Conservation (phyloP, 2,797 vertebrate species). For the Hydrolagus colliei region DNA sequence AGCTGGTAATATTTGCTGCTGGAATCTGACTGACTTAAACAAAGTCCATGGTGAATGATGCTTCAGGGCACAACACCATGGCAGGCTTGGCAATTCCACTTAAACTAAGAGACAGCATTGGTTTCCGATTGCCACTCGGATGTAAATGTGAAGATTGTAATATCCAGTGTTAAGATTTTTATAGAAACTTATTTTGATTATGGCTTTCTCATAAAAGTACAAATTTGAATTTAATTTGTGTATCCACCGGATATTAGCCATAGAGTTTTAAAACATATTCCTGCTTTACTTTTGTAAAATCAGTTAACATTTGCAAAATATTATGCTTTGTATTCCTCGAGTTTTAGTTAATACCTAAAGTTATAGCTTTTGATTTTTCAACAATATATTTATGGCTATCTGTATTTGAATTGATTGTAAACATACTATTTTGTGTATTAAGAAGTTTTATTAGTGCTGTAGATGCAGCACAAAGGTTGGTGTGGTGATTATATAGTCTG, state of each 20-base stretch:
- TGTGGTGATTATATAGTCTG: not conserved
- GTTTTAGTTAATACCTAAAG: not conserved
- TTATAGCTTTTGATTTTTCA: not conserved
- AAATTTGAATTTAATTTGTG: not conserved
- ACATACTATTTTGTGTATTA: not conserved
- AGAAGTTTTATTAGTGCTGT: slow-evolving; percentile 6
- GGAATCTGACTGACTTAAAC: not conserved
- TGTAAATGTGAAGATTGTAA: slow-evolving; percentile 1
- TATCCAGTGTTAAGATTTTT: not conserved
- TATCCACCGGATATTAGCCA: slow-evolving; percentile 7
- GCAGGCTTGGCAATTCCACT: not conserved
- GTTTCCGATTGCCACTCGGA: not conserved
- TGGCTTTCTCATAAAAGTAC: not conserved
- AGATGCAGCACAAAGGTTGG: not conserved
- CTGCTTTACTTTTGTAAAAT: not conserved
- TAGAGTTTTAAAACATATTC: not conserved
- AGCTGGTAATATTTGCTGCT: not conserved
- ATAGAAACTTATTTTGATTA: not conserved
- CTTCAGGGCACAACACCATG: not conserved
- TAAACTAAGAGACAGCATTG: not conserved
- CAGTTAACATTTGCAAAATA: not conserved
- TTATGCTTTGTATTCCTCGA: slow-evolving; percentile 12
- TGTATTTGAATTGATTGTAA: slow-evolving; percentile 11
- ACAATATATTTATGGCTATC: not conserved
- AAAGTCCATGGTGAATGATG: not conserved